Conservation (phyloP, 2,797 vertebrate species). For the Dermochelys coriacea region DNA sequence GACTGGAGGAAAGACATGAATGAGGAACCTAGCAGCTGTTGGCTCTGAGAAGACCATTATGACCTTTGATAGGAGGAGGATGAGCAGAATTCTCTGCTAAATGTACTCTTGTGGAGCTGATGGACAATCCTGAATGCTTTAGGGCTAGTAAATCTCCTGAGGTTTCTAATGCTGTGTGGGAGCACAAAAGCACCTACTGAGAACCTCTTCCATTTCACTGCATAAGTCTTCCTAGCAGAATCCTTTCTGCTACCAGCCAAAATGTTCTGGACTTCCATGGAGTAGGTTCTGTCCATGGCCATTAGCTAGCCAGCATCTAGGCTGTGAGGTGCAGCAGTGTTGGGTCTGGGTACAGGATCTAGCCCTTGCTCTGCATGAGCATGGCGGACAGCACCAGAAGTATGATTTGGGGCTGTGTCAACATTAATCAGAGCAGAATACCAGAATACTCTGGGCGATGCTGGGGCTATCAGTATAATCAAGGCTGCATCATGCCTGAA, state of each 20-base stretch:
- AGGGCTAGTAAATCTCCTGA: not conserved
- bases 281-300: not conserved
- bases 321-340: not conserved
- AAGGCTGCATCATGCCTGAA: not conserved
- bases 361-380: not conserved
- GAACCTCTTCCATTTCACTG: not conserved
- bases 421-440: not conserved
- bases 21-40: not conserved
- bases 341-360: not conserved
- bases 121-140: not conserved
- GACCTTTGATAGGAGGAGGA: too few relatives aligned
- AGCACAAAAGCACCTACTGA: too few relatives aligned
- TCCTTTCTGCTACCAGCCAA: not conserved
- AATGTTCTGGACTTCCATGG: not conserved
- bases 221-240: not conserved
- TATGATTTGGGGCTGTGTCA: not conserved
- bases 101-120: too few relatives aligned
- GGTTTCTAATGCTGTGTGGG: not conserved
- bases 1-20: not conserved
- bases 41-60: not conserved
- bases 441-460: not conserved
- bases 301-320: not conserved
- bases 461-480: not conserved
- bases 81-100: too few relatives aligned
- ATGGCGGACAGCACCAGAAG: not conserved